phyloP scores from a whole-genome alignment of 2,888 invertebrate species.

The Parasteatoda lunata region DNA sequence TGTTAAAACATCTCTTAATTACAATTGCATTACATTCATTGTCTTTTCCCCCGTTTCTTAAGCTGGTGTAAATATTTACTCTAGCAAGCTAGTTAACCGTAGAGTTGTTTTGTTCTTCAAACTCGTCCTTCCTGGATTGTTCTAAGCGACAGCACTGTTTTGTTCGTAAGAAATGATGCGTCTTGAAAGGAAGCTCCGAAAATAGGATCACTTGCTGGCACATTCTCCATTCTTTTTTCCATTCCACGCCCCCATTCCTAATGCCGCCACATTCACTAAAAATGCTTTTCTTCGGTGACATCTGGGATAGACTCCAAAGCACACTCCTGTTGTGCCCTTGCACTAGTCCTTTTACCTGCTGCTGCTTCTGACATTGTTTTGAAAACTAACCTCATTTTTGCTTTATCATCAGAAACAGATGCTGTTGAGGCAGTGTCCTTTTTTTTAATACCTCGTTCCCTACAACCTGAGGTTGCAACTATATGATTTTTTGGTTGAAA shows the following conservation, averaged over 20 bases:
- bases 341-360: slow-evolving; percentile 55
- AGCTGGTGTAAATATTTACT: too few relatives aligned
- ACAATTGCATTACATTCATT: too few relatives aligned
- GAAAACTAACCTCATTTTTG: slow-evolving; percentile 9
- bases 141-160: slow-evolving; percentile 4
- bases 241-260: slow-evolving; percentile 35
- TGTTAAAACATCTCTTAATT: too few relatives aligned
- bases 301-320: slow-evolving; percentile 31
- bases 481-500: too few relatives aligned
- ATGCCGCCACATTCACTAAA: slow-evolving; percentile 10
- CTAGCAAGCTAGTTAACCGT: too few relatives aligned
- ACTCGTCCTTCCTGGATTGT: not conserved
- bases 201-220: slow-evolving; percentile 56
- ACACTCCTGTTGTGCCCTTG: slow-evolving; percentile 31
- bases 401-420: slow-evolving; percentile 5
- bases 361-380: slow-evolving; percentile 41
- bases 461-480: not conserved
- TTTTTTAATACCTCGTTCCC: not conserved
- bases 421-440: not conserved
- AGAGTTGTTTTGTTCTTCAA: not conserved
- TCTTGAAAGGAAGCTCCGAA: slow-evolving; percentile 4
- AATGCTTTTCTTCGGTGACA: slow-evolving; percentile 29
- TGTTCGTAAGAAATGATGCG: slow-evolving; percentile 41
- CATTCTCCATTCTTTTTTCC: slow-evolving; percentile 18
- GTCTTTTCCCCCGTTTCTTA: too few relatives aligned